These are phyloP conservation scores for Ophion costatus DNA, from an alignment of 2,888 invertebrate genomes.

Conservation along the genomic window DNA sequence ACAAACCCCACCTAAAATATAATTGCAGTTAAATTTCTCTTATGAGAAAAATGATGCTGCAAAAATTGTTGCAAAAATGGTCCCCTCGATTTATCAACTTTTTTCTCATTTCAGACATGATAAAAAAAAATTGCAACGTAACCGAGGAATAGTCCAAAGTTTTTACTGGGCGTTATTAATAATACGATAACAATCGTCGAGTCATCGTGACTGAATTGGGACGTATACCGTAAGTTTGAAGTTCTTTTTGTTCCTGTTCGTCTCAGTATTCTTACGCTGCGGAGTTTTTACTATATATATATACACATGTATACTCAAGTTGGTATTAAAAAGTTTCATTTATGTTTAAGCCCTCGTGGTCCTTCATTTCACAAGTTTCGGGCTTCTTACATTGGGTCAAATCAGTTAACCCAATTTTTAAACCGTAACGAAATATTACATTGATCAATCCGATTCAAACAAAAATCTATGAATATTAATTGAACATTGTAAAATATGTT, in stretches of 20 bases:
- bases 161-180: constrained; percentile 48
- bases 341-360: no score
- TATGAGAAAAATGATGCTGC: neutral
- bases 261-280: no score
- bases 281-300: no score
- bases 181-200: constrained; percentile 40
- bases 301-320: no score
- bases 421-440: no score
- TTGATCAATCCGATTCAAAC: no score
- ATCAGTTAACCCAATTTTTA: no score
- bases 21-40: neutral
- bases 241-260: neutral
- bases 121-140: constrained; percentile 24
- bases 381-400: no score
- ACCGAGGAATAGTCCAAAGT: constrained; percentile 5
- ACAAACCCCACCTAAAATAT: neutral
- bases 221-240: constrained; percentile 12
- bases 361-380: no score
- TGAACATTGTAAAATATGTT: no score
- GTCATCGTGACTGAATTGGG: constrained; percentile 50
- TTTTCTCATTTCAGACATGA: neutral
- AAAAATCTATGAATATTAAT: no score
- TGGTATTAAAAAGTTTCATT: no score
- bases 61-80: constrained; percentile 2
- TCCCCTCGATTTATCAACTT: constrained; percentile 23